Conservation (phyloP, 2,797 vertebrate genomes). For the Cyclopterus lumpus region DNA sequence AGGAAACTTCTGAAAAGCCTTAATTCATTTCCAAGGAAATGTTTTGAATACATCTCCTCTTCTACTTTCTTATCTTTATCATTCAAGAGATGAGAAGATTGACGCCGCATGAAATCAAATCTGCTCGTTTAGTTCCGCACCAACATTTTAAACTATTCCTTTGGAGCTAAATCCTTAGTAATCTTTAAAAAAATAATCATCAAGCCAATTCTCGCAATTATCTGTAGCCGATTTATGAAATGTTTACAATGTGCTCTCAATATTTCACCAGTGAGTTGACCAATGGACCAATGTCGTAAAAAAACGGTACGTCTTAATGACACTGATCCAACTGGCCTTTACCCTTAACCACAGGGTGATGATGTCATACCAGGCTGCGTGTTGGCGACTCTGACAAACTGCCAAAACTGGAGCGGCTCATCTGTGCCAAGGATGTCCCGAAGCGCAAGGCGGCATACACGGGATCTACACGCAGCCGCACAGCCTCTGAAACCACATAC, state of each 20-base stretch:
- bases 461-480: constrained; percentile 85
- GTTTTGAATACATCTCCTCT: neutral
- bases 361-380: constrained; percentile 86
- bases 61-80: neutral
- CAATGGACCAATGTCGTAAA: neutral
- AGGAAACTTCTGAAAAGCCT: neutral
- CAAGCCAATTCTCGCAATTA: neutral
- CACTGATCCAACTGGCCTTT: constrained; percentile 21
- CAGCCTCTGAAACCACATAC: constrained; percentile 77
- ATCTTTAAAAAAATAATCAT: neutral
- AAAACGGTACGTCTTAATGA: constrained; percentile 6
- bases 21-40: neutral
- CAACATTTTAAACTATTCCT: neutral
- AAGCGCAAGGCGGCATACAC: constrained; percentile 92
- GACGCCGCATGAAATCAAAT: neutral
- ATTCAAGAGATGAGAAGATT: neutral
- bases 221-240: neutral
- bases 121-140: neutral
- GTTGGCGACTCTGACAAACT: constrained; percentile 92
- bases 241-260: neutral
- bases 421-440: constrained; percentile 92
- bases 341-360: constrained; percentile 15
- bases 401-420: constrained; percentile 91
- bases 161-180: neutral
- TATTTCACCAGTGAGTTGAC: neutral